phyloP scores from a whole-genome alignment of 2,797 vertebrate species.

The Poeciliopsis infans region DNA sequence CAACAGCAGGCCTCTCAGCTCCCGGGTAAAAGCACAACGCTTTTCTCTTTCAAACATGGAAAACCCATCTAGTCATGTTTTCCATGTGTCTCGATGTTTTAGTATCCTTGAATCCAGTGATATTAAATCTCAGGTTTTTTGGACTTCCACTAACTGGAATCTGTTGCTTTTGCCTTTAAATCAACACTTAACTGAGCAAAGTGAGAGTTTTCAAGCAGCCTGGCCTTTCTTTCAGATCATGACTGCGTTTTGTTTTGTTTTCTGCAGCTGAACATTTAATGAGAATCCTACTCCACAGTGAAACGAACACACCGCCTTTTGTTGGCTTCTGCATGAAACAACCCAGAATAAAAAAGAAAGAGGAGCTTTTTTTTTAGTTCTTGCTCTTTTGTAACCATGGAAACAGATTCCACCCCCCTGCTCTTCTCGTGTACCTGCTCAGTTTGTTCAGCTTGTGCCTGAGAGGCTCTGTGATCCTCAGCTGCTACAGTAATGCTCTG shows the following conservation, averaged over 20 bases:
- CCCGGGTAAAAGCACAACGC: slow-evolving; percentile 67
- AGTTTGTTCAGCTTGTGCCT: slow-evolving; percentile 61
- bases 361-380: slow-evolving; percentile 43
- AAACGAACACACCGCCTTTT: slow-evolving; percentile 22
- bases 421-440: slow-evolving; percentile 57
- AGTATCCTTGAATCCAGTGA: not conserved
- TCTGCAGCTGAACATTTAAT: not conserved
- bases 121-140: not conserved
- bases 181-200: not conserved
- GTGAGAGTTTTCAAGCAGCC: not conserved
- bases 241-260: not conserved
- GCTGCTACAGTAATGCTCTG: slow-evolving; percentile 63
- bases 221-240: not conserved
- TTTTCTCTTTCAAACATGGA: not conserved
- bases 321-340: slow-evolving; percentile 36
- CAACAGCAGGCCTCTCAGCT: slow-evolving; percentile 85
- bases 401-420: slow-evolving; percentile 30
- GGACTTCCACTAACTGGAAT: not conserved
- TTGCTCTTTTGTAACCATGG: slow-evolving; percentile 63
- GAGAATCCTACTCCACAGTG: slow-evolving; percentile 12
- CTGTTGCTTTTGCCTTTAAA: not conserved
- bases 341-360: slow-evolving; percentile 31
- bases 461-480: slow-evolving; percentile 67
- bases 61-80: no score
- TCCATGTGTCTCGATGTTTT: not conserved